These are phyloP conservation scores for Drosophila lacteicornis DNA, from an alignment of 1,140 invertebrate genomes.

Conservation along the genomic window DNA sequence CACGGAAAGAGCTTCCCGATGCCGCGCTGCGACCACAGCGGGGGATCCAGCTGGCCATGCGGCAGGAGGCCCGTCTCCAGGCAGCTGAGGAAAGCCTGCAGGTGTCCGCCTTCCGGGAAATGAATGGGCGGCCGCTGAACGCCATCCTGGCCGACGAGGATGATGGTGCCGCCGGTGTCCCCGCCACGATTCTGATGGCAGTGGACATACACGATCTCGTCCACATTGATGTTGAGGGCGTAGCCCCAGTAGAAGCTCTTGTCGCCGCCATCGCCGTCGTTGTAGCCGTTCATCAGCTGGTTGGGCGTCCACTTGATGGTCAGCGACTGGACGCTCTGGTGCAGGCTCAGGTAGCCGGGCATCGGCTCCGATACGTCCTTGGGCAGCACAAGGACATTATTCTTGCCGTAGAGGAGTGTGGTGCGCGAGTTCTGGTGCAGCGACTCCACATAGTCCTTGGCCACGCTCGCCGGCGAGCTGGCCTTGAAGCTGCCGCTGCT, in stretches of 20 bases:
- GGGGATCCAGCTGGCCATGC: constrained; percentile 95
- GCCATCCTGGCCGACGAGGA: constrained; percentile 97
- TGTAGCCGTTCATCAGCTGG: constrained; percentile 96
- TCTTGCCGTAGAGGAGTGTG: constrained; percentile 97
- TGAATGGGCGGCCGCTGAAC: constrained; percentile 96
- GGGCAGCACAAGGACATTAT: constrained; percentile 96
- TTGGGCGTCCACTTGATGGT: constrained; percentile 95
- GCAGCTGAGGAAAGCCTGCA: constrained; percentile 95
- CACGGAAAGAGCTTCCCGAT: constrained; percentile 92
- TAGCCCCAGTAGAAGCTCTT: constrained; percentile 96
- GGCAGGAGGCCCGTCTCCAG: constrained; percentile 95
- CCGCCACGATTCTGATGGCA: constrained; percentile 93
- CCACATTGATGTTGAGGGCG: constrained; percentile 93
- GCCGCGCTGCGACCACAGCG: constrained; percentile 95
- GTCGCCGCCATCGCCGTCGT: constrained; percentile 88
- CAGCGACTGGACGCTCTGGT: constrained; percentile 90
- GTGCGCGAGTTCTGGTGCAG: constrained; percentile 96
- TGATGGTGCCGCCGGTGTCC: constrained; percentile 92
- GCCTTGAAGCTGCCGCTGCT: constrained; percentile 84
- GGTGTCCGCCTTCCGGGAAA: constrained; percentile 95
- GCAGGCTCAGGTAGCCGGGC: constrained; percentile 96
- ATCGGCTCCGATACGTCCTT: constrained; percentile 92
- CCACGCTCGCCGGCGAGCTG: constrained; percentile 87
- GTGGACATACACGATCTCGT: constrained; percentile 97
- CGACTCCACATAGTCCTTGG: constrained; percentile 97